Conservation (phyloP, 2,888 invertebrate species). For the Hyalella azteca region DNA sequence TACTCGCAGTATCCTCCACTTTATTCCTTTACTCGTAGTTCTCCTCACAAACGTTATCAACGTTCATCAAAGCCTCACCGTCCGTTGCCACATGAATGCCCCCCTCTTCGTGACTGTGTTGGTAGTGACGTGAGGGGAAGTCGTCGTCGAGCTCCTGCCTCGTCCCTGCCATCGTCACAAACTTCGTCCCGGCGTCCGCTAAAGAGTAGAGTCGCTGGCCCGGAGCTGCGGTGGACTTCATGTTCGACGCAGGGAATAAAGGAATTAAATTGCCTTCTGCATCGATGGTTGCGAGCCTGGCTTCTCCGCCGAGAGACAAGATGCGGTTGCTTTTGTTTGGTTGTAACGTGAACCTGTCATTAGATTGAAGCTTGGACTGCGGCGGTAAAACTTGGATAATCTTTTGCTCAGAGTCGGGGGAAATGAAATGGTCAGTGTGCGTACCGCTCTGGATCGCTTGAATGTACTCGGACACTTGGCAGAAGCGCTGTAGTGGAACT, state of each 20-base stretch:
- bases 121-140: too few species aligned
- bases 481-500: neutral
- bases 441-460: neutral
- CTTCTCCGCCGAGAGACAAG: neutral
- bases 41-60: too few species aligned
- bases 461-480: constrained; percentile 22
- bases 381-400: neutral
- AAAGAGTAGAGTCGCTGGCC: neutral
- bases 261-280: neutral
- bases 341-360: neutral
- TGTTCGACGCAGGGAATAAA: neutral
- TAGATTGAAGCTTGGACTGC: neutral
- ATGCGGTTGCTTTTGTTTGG: neutral
- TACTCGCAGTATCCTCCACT: too few species aligned
- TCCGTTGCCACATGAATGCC: too few species aligned
- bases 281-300: neutral
- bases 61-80: too few species aligned
- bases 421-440: neutral
- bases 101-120: too few species aligned
- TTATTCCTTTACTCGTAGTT: too few species aligned
- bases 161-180: neutral
- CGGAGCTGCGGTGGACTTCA: neutral
- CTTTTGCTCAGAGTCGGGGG: neutral
- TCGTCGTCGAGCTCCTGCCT: too few species aligned
- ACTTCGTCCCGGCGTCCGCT: neutral